A percentile compares a stretch with the other conserved stretches of the same genome.
These are phyloP conservation scores for Mesorhabditis belari DNA, from an alignment of 2,888 invertebrate species.

Conservation along the genomic window DNA sequence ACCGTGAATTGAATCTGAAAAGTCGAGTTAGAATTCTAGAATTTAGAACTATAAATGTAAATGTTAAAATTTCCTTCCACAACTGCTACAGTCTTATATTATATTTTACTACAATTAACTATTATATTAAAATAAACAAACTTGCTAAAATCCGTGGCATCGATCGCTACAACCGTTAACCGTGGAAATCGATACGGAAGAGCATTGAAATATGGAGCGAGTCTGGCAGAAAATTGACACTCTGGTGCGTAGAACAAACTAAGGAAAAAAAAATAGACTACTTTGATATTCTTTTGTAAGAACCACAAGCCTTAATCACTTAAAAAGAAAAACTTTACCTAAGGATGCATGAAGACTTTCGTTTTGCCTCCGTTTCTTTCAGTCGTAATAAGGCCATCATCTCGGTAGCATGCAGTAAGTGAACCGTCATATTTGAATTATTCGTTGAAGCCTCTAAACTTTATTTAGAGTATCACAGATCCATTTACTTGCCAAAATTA, in stretches of 20 bases:
- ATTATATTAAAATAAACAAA: too few species aligned
- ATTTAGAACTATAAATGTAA: too few species aligned
- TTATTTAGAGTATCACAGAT: not conserved
- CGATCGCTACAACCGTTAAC: constrained; percentile 74
- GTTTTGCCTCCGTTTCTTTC: constrained; percentile 7
- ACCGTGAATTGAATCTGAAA: constrained; percentile 67
- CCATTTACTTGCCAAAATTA: too few species aligned
- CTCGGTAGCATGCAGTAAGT: constrained; percentile 7
- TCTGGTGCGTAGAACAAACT: constrained; percentile 73
- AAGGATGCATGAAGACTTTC: constrained; percentile 16
- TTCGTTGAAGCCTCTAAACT: too few species aligned
- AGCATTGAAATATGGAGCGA: constrained; percentile 84
- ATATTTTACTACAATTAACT: too few species aligned
- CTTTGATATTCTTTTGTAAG: too few species aligned
- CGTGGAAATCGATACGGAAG: constrained; percentile 78
- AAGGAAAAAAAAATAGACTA: too few species aligned
- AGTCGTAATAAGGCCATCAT: constrained; percentile 11
- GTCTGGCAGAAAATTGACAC: constrained; percentile 81
- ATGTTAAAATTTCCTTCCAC: too few species aligned
- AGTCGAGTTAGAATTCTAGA: too few species aligned
- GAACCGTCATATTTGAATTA: not conserved
- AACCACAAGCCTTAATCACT: too few species aligned
- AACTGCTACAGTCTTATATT: too few species aligned
- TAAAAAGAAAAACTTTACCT: constrained; percentile 11
- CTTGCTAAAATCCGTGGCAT: constrained; percentile 74